Evolutionary conservation across 2,113 vertebrate species (phyloP), one percentile per base, ranked within the genome.

Genomic region (Nettapus auritus): DNA sequence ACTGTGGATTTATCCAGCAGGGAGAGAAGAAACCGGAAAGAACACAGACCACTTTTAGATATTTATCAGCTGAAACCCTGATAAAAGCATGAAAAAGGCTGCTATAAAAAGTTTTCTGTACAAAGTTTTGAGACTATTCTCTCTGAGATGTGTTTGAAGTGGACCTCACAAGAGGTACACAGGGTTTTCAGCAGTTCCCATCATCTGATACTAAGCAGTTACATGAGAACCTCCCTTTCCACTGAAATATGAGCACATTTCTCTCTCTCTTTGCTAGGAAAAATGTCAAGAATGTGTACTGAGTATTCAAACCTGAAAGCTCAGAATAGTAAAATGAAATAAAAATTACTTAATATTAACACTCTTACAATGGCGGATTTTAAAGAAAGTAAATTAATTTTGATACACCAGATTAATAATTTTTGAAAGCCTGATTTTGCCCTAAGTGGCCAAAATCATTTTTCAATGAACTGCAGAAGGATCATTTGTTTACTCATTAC

Each of bases 151-250:
- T 38, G 7, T 90, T 90, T 88, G 66, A 88, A 95, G 69, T 8
- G 20, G 79, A 90, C 88, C 93, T 88, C 90, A 83, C 85, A 96
- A 88, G 79, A 63, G 60, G 67, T 63, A 68, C 42, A 44, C 46
- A 75, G 11, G 4, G n/a, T 36, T 91, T 91, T 70, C 71, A 86
- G 67, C 55, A 68, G 5, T 84, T 83, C 38, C 21, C 71, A 86
- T 25, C 25, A 88, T 69, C 79, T 86, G 75, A 89, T 86, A 86
- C 56, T 56, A 70, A 70, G 31, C 15, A 57, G 42, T 59, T 81
- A 64, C 29, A 74, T 9, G 21, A 63, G 34, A 95, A 82, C 31
- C 17, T 91, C 56, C 38, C 70, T 94, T 91, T 78, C 56, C 52
- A 53, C 55, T 36, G 86, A 95, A 96, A 95, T 48, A 48, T 31